A percentile compares a stretch with the other conserved stretches of the same genome.
Evolutionary conservation across 2,113 vertebrate genomes (phyloP).

Genomic region (Gasterosteus nipponicus): DNA sequence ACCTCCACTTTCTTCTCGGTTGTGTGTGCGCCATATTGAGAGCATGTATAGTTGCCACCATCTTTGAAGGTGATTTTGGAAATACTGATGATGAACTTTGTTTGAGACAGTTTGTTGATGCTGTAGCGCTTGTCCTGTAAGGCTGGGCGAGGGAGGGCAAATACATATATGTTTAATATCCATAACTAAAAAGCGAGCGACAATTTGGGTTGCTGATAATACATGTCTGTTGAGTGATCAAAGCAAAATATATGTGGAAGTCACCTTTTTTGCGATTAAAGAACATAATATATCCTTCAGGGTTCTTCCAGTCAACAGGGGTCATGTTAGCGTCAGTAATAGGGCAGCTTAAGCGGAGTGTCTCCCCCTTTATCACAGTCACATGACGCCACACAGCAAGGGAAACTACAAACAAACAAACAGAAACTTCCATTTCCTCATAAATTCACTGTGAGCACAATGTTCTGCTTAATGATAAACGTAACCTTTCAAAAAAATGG

Average conservation of each 20-base stretch:
- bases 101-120: slow-evolving; percentile 51
- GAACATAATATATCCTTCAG: slow-evolving; percentile 65
- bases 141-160: slow-evolving; percentile 8
- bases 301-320: slow-evolving; percentile 76
- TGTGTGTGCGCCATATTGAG: slow-evolving; percentile 32
- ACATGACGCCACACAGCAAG: slow-evolving; percentile 35
- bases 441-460: background rate
- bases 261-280: slow-evolving; percentile 68
- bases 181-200: background rate
- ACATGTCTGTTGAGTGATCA: background rate
- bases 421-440: slow-evolving; percentile 1
- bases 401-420: slow-evolving; percentile 53
- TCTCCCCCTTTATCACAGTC: slow-evolving; percentile 67
- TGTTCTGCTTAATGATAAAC: background rate
- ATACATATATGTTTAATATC: background rate
- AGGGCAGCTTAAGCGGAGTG: slow-evolving; percentile 68
- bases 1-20: slow-evolving; percentile 64
- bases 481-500: background rate
- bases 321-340: background rate
- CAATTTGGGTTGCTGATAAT: background rate
- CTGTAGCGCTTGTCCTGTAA: slow-evolving; percentile 68
- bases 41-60: slow-evolving; percentile 77
- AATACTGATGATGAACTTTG: slow-evolving; percentile 67
- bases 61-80: slow-evolving; percentile 73
- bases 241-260: background rate